Percentiles rank a stretch among this genome's conserved stretches.
These are phyloP conservation scores for Cyrtonyx montezumae DNA, from an alignment of 2,113 vertebrate species.

Conservation along the genomic window DNA sequence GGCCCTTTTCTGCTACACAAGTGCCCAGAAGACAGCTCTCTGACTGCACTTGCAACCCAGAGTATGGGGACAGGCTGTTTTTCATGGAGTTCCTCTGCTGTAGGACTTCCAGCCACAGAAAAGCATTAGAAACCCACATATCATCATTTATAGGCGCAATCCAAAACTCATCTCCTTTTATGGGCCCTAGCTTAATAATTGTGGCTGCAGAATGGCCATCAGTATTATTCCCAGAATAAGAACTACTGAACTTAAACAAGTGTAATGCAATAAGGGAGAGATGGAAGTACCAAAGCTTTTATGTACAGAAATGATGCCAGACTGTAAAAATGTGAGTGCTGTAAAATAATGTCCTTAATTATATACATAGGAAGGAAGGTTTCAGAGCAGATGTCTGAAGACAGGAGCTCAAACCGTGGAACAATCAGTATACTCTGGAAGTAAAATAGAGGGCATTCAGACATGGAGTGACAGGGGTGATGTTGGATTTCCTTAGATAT, in stretches of 20 bases:
- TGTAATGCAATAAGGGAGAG: constrained; percentile 32
- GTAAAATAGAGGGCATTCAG: neutral
- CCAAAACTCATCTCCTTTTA: constrained; percentile 70
- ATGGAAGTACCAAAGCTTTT: constrained; percentile 57
- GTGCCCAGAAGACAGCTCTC: neutral
- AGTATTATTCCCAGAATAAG: constrained; percentile 60
- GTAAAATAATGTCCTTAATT: constrained; percentile 70
- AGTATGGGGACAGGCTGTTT: neutral
- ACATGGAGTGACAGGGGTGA: neutral
- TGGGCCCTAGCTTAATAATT: constrained; percentile 65
- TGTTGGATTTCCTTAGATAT: neutral
- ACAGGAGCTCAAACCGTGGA: neutral
- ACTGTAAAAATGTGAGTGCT: constrained; percentile 60
- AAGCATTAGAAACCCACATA: constrained; percentile 50
- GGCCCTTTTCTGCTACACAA: neutral
- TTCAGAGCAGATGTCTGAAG: constrained; percentile 45
- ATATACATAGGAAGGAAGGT: constrained; percentile 33
- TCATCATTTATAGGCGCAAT: constrained; percentile 66
- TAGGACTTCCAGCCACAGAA: constrained; percentile 3
- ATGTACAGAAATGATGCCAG: constrained; percentile 58
- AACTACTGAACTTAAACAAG: constrained; percentile 58
- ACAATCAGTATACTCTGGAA: neutral
- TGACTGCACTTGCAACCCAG: neutral
- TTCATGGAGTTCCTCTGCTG: neutral
- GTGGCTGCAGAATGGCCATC: constrained; percentile 41